Percentiles rank a stretch among this genome's conserved stretches.
phyloP scores from a whole-genome alignment of 2,113 vertebrate genomes.

The Crotalus viridis region DNA sequence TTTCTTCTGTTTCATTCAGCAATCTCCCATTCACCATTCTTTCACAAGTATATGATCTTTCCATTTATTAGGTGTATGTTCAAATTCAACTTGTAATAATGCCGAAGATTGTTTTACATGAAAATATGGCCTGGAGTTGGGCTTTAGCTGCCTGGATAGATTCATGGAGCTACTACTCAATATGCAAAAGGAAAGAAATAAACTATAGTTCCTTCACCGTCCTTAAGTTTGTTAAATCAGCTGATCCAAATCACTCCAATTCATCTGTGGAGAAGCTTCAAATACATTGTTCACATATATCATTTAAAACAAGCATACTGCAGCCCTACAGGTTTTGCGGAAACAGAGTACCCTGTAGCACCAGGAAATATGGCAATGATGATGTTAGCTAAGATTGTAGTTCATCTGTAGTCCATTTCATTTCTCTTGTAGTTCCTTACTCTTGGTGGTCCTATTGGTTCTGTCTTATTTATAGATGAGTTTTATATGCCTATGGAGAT shows the following conservation, averaged over 20 bases:
- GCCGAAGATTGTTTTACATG: not conserved
- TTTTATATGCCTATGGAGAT: not conserved
- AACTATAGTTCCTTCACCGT: not conserved
- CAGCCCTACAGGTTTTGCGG: not conserved
- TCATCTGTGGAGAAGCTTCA: not conserved
- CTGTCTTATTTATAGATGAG: not conserved
- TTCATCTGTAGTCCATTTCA: not conserved
- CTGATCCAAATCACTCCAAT: not conserved
- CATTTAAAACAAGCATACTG: not conserved
- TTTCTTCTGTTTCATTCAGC: not conserved
- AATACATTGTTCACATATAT: not conserved
- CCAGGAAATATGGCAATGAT: not conserved
- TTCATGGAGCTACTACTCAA: not conserved
- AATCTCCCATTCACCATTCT: not conserved
- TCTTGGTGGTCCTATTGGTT: not conserved
- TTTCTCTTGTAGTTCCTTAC: not conserved
- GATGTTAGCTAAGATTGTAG: not conserved
- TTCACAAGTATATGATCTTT: not conserved
- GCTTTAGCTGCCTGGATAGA: not conserved
- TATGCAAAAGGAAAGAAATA: not conserved
- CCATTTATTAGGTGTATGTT: not conserved
- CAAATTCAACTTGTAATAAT: not conserved
- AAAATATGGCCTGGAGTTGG: not conserved
- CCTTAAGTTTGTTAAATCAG: not conserved
- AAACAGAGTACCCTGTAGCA: not conserved